Evolutionary conservation across 2,888 invertebrate species (phyloP), one percentile per base, ranked within the genome.

Genomic region (Phalera bucephala): DNA sequence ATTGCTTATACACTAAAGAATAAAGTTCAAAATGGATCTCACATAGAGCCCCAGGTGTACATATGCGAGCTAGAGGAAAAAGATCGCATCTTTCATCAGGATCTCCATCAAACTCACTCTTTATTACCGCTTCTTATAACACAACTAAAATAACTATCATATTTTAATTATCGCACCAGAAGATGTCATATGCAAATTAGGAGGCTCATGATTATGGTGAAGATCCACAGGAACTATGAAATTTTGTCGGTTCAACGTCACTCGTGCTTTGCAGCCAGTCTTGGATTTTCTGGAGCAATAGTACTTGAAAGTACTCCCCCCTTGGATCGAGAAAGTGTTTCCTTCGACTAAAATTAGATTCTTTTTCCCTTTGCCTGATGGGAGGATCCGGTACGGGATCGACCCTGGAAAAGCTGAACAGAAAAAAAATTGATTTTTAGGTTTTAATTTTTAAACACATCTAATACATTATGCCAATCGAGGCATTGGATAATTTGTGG

Each of bases 221-320:
- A 49, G 70, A 0, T 25, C 11, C 1, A 52, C 35, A 4, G 29
- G 42, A 1, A 33, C 40, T 2, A 71, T 37, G 0, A 10, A n/a
- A 0, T 46, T 36, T 0, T 47, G 8, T 2, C 35, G 32, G 4
- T 41, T 19, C 1, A 64, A 6, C 0, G 31, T 33, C 2, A 71
- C 36, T 10, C 47, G 49, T 1, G 70, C 66, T 25, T 49, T 51
- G 34, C 75, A 74, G 0, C 54, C 56, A 1, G 15, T 41, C 10
- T 29, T 53, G 0, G 40, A 26, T 33, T 68, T 70, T 19, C 49
- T 66, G 1, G 75, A 71, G 33, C 75, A 75, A 35, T 70, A 70
- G 37, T 52, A 64, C 2, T 48, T 49, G 3, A 34, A 41, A 5
- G 47, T 45, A 26, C 51, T 64, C 1, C 63, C 57, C 1, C 67